Evolutionary conservation across 2,113 vertebrate species (phyloP).

Genomic region (Pelvicachromis taeniatus): DNA sequence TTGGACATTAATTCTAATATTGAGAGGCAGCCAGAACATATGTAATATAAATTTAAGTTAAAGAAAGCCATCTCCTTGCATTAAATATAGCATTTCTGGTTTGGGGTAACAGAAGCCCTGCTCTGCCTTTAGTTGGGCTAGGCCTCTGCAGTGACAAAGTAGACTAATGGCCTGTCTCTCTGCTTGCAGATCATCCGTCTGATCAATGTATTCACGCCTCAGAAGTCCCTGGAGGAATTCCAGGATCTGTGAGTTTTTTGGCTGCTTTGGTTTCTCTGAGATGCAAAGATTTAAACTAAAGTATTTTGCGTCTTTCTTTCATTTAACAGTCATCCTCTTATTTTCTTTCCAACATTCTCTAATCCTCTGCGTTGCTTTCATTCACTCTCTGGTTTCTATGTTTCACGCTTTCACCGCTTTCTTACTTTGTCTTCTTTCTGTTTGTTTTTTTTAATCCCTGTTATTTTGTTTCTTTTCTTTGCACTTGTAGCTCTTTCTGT

Average conservation of each 20-base stretch:
- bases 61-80: background rate
- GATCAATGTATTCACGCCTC: constrained; percentile 97
- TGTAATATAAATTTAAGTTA: background rate
- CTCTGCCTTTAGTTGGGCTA: background rate
- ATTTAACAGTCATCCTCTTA: background rate
- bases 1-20: background rate
- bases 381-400: background rate
- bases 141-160: constrained; percentile 11
- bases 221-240: constrained; percentile 98
- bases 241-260: constrained; percentile 90
- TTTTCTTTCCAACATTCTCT: background rate
- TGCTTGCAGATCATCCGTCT: constrained; percentile 92
- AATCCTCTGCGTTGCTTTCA: background rate
- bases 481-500: background rate
- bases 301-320: background rate
- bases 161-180: constrained; percentile 50
- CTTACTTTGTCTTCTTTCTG: background rate
- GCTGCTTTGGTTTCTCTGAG: background rate
- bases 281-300: background rate
- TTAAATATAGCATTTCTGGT: background rate
- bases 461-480: background rate
- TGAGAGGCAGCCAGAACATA: background rate
- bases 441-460: background rate
- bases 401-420: background rate
- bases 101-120: background rate